Base-by-base conservation (phyloP, 2,113 vertebrate species). In the Oncorhynchus masou region DNA sequence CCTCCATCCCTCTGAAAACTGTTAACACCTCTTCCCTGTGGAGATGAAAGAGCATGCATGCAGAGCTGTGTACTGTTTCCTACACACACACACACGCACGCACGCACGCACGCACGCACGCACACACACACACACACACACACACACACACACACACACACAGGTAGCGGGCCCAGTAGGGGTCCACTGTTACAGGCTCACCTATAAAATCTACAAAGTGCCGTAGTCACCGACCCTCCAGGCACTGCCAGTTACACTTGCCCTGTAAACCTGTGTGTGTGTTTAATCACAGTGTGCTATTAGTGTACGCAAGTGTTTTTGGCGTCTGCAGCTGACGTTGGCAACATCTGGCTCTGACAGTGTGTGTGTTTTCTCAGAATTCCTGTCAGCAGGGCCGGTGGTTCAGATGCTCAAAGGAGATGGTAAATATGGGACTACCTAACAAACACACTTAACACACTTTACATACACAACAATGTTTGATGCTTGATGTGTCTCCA, bases 151-250 rank as follows among this genome's bases (percentile, higher is more conserved):
- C 6, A 34, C 34, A 34, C 34, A 34, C 34, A 34, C 34, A 34
- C 34, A 74, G 75, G 68, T 60, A 57, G 12, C 29, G n/a, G 20
- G 19, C 77, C 0, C 88, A 85, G 79, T 79, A 0, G 79, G 90
- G 31, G 71, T 71, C 74, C 1, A 3, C 39, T 73, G 81, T 90
- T 88, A 86, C 66, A 74, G 83, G 74, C 77, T 74, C 84, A 66
- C 82, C 88, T 83, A 84, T 91, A 92, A 90, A 90, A 90, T 88
- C 86, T 90, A 87, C 90, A 90, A 90, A 90, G 89, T 59, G 79
- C 77, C 39, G 73, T 79, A 75, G 75, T 70, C 39, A n/a, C 73
- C 71, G 31, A 79, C 69, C 71, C 81, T 83, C 31, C 79, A 51
- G 83, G 86, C 80, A n/a, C 20, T 78, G 81, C 77, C 83, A 83